A percentile compares a stretch with the other conserved stretches of the same genome.
Evolutionary conservation across 2,113 vertebrate genomes (phyloP).

Genomic region (Athene cunicularia): DNA sequence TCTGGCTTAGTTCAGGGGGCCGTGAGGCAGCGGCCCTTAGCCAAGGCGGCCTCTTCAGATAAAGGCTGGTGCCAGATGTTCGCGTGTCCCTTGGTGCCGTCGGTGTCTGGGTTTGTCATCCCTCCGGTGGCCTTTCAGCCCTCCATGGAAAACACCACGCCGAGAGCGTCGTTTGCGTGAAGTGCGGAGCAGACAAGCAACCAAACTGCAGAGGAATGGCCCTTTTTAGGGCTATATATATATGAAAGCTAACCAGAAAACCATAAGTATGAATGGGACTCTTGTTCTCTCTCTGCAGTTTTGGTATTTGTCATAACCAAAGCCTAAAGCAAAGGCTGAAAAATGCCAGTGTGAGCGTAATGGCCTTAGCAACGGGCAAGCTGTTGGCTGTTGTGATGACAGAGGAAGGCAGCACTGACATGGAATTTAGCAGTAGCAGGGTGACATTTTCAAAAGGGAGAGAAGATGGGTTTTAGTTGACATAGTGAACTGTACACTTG

Average conservation of each 20-base stretch:
- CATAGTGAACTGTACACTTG: neutral
- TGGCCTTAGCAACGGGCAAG: neutral
- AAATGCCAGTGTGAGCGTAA: neutral
- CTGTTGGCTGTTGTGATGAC: rapidly evolving
- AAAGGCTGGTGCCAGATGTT: neutral
- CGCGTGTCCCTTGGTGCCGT: rapidly evolving
- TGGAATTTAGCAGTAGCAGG: neutral
- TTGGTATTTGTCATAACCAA: neutral
- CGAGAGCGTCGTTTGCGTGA: rapidly evolving
- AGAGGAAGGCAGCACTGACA: neutral
- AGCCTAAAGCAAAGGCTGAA: neutral
- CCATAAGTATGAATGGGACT: rapidly evolving
- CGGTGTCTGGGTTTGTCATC: neutral
- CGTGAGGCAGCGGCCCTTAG: neutral
- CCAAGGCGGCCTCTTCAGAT: rapidly evolving
- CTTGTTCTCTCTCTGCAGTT: neutral
- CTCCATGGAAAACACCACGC: rapidly evolving
- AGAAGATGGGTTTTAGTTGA: neutral
- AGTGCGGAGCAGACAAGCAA: neutral
- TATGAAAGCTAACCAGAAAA: neutral
- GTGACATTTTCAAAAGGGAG: neutral
- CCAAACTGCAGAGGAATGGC: neutral
- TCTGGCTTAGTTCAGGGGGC: neutral
- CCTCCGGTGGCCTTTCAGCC: neutral
- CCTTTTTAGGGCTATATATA: neutral